A percentile compares a stretch with the other conserved stretches of the same genome.
Evolutionary conservation across 2,797 vertebrate species (phyloP).

Genomic region (Lepus oiostolus): DNA sequence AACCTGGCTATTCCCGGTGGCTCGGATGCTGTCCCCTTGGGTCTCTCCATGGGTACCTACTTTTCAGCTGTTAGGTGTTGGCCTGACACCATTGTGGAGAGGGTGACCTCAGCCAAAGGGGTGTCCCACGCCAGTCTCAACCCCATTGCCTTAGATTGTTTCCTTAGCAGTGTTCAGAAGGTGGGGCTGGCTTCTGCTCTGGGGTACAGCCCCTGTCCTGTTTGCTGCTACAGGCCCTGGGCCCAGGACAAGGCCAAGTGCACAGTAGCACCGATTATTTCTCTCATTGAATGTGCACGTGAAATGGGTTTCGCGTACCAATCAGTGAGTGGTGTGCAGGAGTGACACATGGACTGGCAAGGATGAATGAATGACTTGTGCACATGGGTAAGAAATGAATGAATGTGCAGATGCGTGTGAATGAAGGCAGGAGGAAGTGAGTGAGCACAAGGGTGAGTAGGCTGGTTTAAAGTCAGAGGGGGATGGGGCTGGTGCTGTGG

Average conservation of each 20-base stretch:
- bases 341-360: background rate
- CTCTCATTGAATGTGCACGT: background rate
- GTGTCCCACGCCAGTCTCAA: background rate
- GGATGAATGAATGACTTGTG: background rate
- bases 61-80: background rate
- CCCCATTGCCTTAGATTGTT: background rate
- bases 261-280: background rate
- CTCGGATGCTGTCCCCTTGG: background rate
- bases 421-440: background rate
- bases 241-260: background rate
- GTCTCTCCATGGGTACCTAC: background rate
- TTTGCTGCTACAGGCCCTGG: background rate
- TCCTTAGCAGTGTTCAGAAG: background rate
- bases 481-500: too few species aligned
- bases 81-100: background rate
- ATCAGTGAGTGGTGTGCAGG: background rate
- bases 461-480: background rate
- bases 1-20: background rate
- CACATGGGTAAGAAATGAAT: background rate
- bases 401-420: background rate
- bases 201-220: background rate
- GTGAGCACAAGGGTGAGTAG: background rate
- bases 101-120: background rate
- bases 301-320: background rate
- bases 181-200: background rate